phyloP scores from a whole-genome alignment of 2,888 invertebrate genomes.

The Prenolepis imparis region DNA sequence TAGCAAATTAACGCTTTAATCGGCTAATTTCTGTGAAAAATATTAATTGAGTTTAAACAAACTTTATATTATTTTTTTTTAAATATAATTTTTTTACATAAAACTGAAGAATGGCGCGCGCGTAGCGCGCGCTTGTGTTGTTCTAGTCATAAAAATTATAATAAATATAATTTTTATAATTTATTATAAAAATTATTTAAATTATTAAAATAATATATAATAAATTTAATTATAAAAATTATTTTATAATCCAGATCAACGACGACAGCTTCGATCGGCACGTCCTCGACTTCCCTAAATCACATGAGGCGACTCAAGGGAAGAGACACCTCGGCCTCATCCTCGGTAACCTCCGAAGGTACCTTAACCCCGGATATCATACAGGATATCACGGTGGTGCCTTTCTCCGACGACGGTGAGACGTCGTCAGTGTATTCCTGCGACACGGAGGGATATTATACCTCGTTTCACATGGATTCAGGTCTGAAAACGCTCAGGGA shows the following conservation, averaged over 20 bases:
- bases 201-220: no score
- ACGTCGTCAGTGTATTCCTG: slow-evolving; percentile 97
- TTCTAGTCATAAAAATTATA: no score
- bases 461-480: slow-evolving; percentile 98
- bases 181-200: not conserved
- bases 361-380: slow-evolving; percentile 94
- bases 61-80: no score
- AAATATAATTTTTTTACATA: no score
- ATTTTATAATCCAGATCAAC: slow-evolving; percentile 85
- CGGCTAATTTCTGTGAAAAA: no score
- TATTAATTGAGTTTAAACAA: no score
- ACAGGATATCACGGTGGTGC: slow-evolving; percentile 89
- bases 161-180: no score
- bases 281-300: slow-evolving; percentile 85
- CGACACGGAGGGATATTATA: slow-evolving; percentile 99
- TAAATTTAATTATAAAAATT: no score
- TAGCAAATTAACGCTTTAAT: no score
- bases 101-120: no score
- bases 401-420: slow-evolving; percentile 91
- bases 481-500: slow-evolving; percentile 95
- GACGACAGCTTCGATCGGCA: slow-evolving; percentile 85
- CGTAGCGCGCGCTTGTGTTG: no score
- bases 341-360: slow-evolving; percentile 94
- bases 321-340: slow-evolving; percentile 91
- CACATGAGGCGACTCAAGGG: slow-evolving; percentile 84